Evolutionary conservation across 1,140 invertebrate species (phyloP).

Genomic region (Medauroidea extradentata): DNA sequence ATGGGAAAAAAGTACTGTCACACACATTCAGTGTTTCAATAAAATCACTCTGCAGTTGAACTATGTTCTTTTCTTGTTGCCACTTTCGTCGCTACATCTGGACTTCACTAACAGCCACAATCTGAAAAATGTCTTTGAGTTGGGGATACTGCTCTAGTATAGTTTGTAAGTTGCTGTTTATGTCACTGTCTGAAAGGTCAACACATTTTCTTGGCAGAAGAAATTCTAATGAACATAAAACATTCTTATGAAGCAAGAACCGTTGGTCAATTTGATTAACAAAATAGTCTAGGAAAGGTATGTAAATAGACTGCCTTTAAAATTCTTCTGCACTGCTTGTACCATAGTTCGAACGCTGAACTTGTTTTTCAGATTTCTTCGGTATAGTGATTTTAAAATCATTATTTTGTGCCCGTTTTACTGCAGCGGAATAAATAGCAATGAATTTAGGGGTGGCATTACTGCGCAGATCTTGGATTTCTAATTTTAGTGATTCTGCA

Average conservation of each 20-base stretch:
- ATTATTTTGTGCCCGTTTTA: background rate
- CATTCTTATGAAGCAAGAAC: background rate
- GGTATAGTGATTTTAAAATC: background rate
- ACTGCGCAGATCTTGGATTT: background rate
- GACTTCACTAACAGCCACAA: background rate
- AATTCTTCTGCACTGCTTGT: background rate
- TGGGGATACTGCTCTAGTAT: background rate
- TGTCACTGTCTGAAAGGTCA: background rate
- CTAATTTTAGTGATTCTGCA: background rate
- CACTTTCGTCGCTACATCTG: slow-evolving; percentile 5
- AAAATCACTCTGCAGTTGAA: background rate
- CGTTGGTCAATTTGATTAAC: background rate
- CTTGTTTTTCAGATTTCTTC: background rate
- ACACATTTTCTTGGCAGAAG: slow-evolving; percentile 2
- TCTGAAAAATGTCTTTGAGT: background rate
- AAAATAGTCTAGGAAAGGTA: background rate
- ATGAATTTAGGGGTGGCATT: background rate
- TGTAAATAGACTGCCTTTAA: background rate
- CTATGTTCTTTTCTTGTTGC: background rate
- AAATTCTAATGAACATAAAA: background rate
- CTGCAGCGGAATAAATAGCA: background rate
- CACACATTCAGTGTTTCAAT: slow-evolving; percentile 4
- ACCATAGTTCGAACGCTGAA: background rate
- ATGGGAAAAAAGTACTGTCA: slow-evolving; percentile 9
- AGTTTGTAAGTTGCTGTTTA: background rate